Evolutionary conservation across 2,113 vertebrate species (phyloP).

Genomic region (Pseudorasbora parva): DNA sequence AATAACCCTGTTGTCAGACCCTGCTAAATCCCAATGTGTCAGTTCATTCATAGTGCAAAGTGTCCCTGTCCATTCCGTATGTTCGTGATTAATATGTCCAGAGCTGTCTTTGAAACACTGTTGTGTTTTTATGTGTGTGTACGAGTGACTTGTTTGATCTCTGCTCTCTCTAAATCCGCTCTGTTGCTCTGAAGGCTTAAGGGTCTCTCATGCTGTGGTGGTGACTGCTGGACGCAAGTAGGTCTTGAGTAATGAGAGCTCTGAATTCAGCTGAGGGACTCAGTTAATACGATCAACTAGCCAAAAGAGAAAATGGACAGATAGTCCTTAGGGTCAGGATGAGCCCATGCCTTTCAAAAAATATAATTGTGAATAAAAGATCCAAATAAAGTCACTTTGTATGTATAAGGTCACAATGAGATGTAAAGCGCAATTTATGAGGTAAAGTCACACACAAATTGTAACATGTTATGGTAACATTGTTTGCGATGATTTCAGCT

Average conservation of each 20-base stretch:
- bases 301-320: not conserved
- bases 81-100: not conserved
- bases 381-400: not conserved
- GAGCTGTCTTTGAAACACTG: not conserved
- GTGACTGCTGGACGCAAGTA: not conserved
- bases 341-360: conserved; percentile 1
- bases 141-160: conserved; percentile 46
- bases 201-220: conserved; percentile 22
- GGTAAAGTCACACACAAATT: not conserved
- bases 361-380: not conserved
- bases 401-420: not conserved
- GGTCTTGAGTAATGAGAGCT: not conserved
- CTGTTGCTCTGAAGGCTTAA: not conserved
- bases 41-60: not conserved
- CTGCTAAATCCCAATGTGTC: no score
- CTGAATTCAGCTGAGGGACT: not conserved
- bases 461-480: no score
- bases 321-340: conserved; percentile 3
- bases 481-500: no score
- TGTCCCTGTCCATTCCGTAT: not conserved
- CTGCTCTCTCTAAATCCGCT: conserved; percentile 22
- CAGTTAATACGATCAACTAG: conserved; percentile 19
- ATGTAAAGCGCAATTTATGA: not conserved
- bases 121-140: conserved; percentile 29
- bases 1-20: not conserved